Percentiles rank a stretch among this genome's conserved stretches.
These are phyloP conservation scores for Cochlearius cochlearius DNA, from an alignment of 2,113 vertebrate species.

Conservation along the genomic window DNA sequence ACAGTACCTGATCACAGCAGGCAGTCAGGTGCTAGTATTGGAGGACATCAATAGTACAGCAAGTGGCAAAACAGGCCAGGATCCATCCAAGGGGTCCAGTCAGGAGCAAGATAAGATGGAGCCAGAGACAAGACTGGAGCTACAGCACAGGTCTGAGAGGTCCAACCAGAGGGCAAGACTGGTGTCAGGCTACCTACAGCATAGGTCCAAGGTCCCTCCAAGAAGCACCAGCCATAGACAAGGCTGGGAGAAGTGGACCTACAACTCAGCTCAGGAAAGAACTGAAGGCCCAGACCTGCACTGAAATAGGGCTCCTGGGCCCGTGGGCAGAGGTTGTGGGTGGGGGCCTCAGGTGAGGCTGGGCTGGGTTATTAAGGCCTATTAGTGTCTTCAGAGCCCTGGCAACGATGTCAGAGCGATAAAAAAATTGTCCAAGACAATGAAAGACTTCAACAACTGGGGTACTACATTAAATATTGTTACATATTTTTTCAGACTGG, in stretches of 20 bases:
- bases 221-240: accelerated
- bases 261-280: background rate
- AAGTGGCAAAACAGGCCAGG: background rate
- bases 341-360: background rate
- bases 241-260: accelerated
- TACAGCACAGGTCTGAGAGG: background rate
- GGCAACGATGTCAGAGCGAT: background rate
- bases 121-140: background rate
- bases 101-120: background rate
- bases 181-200: background rate
- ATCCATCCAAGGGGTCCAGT: accelerated
- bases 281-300: background rate
- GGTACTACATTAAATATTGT: accelerated
- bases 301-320: background rate
- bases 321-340: accelerated
- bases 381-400: background rate
- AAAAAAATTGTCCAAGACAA: background rate
- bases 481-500: background rate
- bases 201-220: background rate
- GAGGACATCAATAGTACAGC: background rate
- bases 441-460: background rate
- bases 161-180: background rate
- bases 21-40: background rate
- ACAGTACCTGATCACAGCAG: background rate
- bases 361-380: background rate